Evolutionary conservation across 2,113 vertebrate genomes (phyloP).

Genomic region (Ailuropoda melanoleuca): DNA sequence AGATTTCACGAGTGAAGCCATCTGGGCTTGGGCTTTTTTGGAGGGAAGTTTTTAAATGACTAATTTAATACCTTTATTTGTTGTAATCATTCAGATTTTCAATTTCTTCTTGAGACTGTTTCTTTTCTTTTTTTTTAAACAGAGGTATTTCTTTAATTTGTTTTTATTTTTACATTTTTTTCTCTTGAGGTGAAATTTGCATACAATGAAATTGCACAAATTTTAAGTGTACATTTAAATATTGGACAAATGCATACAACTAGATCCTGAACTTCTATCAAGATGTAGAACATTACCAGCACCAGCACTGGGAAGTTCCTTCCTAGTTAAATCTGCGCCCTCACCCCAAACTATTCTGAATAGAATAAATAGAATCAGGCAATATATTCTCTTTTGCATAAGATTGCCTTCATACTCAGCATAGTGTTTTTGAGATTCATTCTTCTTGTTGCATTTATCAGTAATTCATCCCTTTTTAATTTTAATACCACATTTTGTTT

Average conservation of each 20-base stretch:
- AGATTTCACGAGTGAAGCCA: neutral
- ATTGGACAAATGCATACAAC: neutral
- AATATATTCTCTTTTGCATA: neutral
- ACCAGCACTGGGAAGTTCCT: neutral
- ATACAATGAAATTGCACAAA: neutral
- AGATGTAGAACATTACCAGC: neutral
- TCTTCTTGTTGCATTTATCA: neutral
- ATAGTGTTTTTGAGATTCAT: conserved; percentile 14
- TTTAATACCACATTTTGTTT: neutral
- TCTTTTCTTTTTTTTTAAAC: no score
- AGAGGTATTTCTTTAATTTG: neutral
- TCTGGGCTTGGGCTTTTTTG: neutral
- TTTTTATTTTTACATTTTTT: neutral
- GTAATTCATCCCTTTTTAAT: neutral
- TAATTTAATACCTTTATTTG: neutral
- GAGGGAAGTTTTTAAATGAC: neutral
- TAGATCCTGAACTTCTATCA: neutral
- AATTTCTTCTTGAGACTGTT: neutral
- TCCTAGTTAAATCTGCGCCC: neutral
- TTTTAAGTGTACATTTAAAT: neutral
- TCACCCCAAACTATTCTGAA: neutral
- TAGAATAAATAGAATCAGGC: neutral
- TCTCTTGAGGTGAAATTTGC: neutral
- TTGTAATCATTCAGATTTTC: neutral
- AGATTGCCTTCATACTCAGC: neutral